Conservation (phyloP, 1,140 invertebrate species). For the Drosophila pachea region DNA sequence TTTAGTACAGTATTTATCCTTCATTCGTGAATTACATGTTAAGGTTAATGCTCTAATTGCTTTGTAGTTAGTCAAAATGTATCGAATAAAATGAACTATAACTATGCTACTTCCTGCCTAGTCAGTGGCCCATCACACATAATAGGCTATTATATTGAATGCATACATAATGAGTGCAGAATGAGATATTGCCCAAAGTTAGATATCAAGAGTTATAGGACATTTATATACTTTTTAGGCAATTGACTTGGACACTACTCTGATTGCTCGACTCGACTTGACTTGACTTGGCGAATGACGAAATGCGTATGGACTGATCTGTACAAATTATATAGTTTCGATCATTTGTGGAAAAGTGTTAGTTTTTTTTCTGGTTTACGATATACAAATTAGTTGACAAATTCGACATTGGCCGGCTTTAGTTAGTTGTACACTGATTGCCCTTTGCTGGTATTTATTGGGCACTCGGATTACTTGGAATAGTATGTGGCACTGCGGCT, state of each 20-base stretch:
- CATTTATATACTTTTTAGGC: no score
- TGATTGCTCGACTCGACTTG: constrained; percentile 3
- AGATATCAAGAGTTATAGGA: constrained; percentile 9
- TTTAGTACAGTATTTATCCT: constrained; percentile 4
- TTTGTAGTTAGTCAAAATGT: background rate
- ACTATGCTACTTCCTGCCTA: constrained; percentile 23
- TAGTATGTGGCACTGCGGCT: constrained; percentile 55
- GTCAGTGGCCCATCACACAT: background rate
- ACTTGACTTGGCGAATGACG: constrained; percentile 34
- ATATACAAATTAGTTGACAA: constrained; percentile 46
- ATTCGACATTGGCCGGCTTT: constrained; percentile 70
- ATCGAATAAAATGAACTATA: background rate
- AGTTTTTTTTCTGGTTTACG: constrained; percentile 24
- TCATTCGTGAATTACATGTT: constrained; percentile 2
- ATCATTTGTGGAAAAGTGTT: constrained; percentile 22
- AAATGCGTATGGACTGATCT: constrained; percentile 41
- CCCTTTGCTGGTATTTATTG: constrained; percentile 26
- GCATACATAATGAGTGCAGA: constrained; percentile 24
- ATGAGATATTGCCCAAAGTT: constrained; percentile 26
- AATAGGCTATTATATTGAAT: no score
- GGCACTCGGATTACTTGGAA: constrained; percentile 62
- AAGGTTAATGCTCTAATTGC: background rate
- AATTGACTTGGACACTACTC: constrained; percentile 1
- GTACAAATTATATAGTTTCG: constrained; percentile 28
- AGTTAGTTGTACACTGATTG: constrained; percentile 36